A percentile compares a stretch with the other conserved stretches of the same genome.
phyloP scores from a whole-genome alignment of 1,140 invertebrate species.

The Rhyacophila brunnea region DNA sequence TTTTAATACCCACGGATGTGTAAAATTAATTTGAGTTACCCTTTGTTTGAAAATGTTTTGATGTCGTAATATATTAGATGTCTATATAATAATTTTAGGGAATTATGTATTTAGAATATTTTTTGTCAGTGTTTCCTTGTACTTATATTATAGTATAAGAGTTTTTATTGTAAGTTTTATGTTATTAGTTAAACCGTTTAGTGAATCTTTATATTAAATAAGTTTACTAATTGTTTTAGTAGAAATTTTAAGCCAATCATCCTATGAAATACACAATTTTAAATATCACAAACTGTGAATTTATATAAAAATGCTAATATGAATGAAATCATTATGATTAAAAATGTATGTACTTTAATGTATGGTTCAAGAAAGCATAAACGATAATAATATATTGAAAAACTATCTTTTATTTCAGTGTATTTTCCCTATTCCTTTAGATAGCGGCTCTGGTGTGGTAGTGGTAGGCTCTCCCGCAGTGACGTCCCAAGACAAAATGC shows the following conservation, averaged over 20 bases:
- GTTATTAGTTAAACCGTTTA: constrained; percentile 11
- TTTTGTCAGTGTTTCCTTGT: too few species aligned
- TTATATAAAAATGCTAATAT: constrained; percentile 1
- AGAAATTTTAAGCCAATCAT: constrained; percentile 1
- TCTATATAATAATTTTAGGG: constrained; percentile 11
- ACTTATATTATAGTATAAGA: neutral
- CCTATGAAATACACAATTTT: constrained; percentile 4
- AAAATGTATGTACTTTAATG: constrained; percentile 20
- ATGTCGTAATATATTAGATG: constrained; percentile 35
- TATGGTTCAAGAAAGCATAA: constrained; percentile 25
- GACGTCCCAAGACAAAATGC: too few species aligned
- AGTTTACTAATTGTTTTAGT: constrained; percentile 11
- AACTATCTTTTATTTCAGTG: constrained; percentile 3
- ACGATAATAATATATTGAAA: constrained; percentile 24
- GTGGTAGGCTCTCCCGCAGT: too few species aligned
- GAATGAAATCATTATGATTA: constrained; percentile 10
- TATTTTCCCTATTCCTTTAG: too few species aligned
- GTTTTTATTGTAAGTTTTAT: constrained; percentile 3
- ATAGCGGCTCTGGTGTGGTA: too few species aligned
- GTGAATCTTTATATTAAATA: constrained; percentile 10
- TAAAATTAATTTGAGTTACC: constrained; percentile 35
- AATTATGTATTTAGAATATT: neutral
- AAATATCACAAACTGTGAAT: constrained; percentile 3
- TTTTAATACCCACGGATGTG: constrained; percentile 11
- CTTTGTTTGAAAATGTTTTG: constrained; percentile 34